phyloP scores from a whole-genome alignment of 2,797 vertebrate species.

The Scarus forsteni region DNA sequence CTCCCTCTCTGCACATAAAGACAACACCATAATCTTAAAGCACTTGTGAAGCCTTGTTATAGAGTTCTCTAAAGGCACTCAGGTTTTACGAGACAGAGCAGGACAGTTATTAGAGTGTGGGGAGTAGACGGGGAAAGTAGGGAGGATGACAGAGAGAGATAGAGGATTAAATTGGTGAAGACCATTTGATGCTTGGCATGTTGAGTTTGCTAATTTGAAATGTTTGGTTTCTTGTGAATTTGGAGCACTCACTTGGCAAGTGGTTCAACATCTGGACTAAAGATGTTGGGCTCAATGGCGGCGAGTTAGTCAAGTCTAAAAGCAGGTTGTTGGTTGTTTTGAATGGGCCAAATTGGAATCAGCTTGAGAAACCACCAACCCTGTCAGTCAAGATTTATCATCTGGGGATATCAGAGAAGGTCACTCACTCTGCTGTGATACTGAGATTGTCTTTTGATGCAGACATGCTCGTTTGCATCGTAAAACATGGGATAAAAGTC shows the following conservation, averaged over 20 bases:
- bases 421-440: neutral
- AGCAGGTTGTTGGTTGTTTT: conserved; percentile 65
- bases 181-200: conserved; percentile 41
- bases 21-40: conserved; percentile 81
- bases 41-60: conserved; percentile 82
- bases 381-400: conserved; percentile 41
- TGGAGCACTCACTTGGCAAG: conserved; percentile 37
- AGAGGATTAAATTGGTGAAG: conserved; percentile 44
- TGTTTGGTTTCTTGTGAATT: conserved; percentile 55
- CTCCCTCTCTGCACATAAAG: conserved; percentile 72
- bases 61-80: conserved; percentile 80
- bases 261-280: conserved; percentile 71
- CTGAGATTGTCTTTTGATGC: neutral
- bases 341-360: conserved; percentile 58
- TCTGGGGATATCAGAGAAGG: conserved; percentile 12
- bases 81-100: conserved; percentile 76
- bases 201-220: conserved; percentile 61
- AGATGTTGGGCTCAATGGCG: conserved; percentile 59
- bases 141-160: conserved; percentile 22
- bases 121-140: conserved; percentile 49
- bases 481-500: conserved; percentile 9
- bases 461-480: conserved; percentile 5
- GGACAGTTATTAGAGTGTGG: conserved; percentile 71
- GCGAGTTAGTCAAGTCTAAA: conserved; percentile 40
- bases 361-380: conserved; percentile 27